Base-by-base conservation (phyloP, 2,888 invertebrate species). In the Lymantria monacha region DNA sequence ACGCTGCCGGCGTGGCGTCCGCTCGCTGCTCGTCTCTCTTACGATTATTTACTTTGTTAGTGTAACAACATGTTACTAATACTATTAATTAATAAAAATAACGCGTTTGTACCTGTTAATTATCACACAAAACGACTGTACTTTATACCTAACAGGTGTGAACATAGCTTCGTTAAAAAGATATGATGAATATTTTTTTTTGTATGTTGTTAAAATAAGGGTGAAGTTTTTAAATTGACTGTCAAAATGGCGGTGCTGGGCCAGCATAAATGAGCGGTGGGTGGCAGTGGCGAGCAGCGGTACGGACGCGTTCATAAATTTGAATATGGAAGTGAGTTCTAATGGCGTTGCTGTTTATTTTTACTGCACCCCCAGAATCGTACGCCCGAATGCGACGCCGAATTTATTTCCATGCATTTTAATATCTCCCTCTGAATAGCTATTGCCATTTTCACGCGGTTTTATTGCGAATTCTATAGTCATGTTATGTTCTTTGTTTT, bases 301-400 rank as follows among this genome's bases (percentile, higher is more conserved):
- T 70, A 79, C 73, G 82, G 81, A 83, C 87, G 84, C 85, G 85
- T 88, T 90, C 88, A 89, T 89, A 89, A 88, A 91, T 91, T 91
- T 85, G 88, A 91, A 92, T 91, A 92, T 92, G 91, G 92, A 92
- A 92, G 92, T 92, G 92, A 87, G 88, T 90, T 88, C 86, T 92
- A 90, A 92, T 92, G 87, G 88, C 87, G 85, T 83, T 86, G 84
- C 88, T 92, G 92, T 92, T 92, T 92, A 92, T 92, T 92, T 92
- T 91, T 87, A 90, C 87, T 89, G 90, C 88, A 91, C 88, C 91
- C 91, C 90, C 87, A 83, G 82, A 87, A 83, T 85, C 77, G 85
- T 79, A 85, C 82, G 89, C 81, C 85, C 91, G 92, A 92, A 92
- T 92, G 92, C 92, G 92, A 91, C 90, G 91, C 91, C 90, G 90